A percentile compares a stretch with the other conserved stretches of the same genome.
Conservation (phyloP, 2,797 vertebrate genomes). For the Parauchenoglanis punctatus region DNA sequence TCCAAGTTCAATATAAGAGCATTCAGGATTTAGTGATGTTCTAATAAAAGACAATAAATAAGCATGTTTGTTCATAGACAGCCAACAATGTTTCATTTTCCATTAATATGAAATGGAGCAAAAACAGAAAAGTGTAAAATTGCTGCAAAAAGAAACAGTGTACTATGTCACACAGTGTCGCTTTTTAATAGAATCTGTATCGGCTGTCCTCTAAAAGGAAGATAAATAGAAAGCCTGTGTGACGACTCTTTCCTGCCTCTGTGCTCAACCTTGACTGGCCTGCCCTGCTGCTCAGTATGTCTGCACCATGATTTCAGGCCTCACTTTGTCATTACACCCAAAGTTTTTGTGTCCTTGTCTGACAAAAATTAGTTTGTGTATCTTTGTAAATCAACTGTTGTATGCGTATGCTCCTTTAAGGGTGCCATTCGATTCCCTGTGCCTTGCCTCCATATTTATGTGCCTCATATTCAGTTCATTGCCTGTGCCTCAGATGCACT, state of each 20-base stretch:
- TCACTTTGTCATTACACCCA: slow-evolving; percentile 77
- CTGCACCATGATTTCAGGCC: slow-evolving; percentile 75
- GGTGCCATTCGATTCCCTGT: slow-evolving; percentile 84
- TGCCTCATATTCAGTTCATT: slow-evolving; percentile 96
- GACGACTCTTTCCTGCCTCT: slow-evolving; percentile 68
- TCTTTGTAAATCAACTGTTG: slow-evolving; percentile 90
- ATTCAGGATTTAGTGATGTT: background rate
- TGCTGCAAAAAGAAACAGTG: background rate
- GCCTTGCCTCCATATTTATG: slow-evolving; percentile 96
- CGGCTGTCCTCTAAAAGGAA: slow-evolving; percentile 51
- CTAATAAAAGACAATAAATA: slow-evolving; percentile 21
- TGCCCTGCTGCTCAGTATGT: slow-evolving; percentile 74
- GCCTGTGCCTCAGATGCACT: slow-evolving; percentile 88
- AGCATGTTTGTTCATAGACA: slow-evolving; percentile 12
- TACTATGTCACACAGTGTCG: slow-evolving; percentile 25
- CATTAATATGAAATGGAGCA: slow-evolving; percentile 6
- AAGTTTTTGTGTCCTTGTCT: slow-evolving; percentile 82
- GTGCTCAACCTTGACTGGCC: slow-evolving; percentile 75
- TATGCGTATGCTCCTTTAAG: slow-evolving; percentile 90
- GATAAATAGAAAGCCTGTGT: slow-evolving; percentile 55
- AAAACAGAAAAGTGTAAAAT: slow-evolving; percentile 16
- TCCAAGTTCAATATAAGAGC: slow-evolving; percentile 7
- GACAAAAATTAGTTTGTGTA: slow-evolving; percentile 88
- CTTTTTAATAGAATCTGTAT: slow-evolving; percentile 41
- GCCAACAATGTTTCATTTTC: background rate